phyloP scores from a whole-genome alignment of 2,888 invertebrate species.

The Microctonus aethiopoides region DNA sequence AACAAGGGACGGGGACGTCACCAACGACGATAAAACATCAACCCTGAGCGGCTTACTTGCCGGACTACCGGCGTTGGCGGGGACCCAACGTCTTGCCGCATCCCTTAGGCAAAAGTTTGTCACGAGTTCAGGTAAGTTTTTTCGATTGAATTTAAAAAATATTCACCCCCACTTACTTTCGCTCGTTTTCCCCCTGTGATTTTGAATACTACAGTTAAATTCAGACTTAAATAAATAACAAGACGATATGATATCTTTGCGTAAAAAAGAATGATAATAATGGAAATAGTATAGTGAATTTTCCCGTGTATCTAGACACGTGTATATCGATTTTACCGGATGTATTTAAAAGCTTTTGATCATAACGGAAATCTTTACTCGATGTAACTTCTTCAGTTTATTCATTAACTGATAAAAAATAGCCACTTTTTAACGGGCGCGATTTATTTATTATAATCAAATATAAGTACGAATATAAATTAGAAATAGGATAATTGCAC shows the following conservation, averaged over 20 bases:
- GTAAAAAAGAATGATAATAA: no score
- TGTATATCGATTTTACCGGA: constrained; percentile 22
- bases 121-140: constrained; percentile 63
- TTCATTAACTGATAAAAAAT: no score
- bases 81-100: constrained; percentile 65
- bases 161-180: background rate
- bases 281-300: no score
- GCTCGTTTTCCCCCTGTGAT: background rate
- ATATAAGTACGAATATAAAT: no score
- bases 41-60: constrained; percentile 63
- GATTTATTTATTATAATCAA: no score
- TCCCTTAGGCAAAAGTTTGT: constrained; percentile 64
- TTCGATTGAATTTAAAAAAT: background rate
- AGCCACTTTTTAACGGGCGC: no score
- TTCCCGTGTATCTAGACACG: constrained; percentile 15
- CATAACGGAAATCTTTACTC: constrained; percentile 54
- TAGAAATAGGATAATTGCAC: no score
- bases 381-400: constrained; percentile 39
- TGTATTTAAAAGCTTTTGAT: constrained; percentile 25
- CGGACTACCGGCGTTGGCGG: constrained; percentile 64
- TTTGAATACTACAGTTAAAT: background rate
- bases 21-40: constrained; percentile 57
- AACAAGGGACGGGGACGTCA: constrained; percentile 58
- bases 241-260: no score
- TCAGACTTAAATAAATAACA: no score